phyloP scores from a whole-genome alignment of 2,888 invertebrate genomes.

The Andrena bucephala region DNA sequence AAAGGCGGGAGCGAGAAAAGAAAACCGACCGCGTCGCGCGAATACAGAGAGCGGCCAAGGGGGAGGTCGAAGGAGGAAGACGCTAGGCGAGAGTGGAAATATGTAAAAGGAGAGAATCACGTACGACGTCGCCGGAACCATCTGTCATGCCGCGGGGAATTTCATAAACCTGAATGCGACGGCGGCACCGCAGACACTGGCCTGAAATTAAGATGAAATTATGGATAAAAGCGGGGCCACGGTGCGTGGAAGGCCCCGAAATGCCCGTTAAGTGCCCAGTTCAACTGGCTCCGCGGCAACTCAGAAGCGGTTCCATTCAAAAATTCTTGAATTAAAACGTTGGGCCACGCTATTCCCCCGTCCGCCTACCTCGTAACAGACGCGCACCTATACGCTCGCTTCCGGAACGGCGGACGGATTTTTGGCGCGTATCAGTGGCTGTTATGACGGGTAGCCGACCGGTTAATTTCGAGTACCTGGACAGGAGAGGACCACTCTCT shows the following conservation, averaged over 20 bases:
- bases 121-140: slow-evolving; percentile 73
- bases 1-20: slow-evolving; percentile 72
- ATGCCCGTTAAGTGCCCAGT: slow-evolving; percentile 59
- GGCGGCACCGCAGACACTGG: slow-evolving; percentile 50
- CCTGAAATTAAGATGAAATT: slow-evolving; percentile 74
- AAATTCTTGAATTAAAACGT: slow-evolving; percentile 59
- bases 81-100: slow-evolving; percentile 42
- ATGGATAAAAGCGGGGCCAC: slow-evolving; percentile 66
- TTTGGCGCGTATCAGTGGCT: slow-evolving; percentile 52
- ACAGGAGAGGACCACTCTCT: slow-evolving; percentile 56
- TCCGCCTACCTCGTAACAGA: slow-evolving; percentile 5
- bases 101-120: slow-evolving; percentile 71
- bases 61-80: slow-evolving; percentile 11
- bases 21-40: slow-evolving; percentile 60
- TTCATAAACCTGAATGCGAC: slow-evolving; percentile 74
- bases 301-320: slow-evolving; percentile 54
- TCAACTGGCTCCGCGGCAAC: slow-evolving; percentile 26
- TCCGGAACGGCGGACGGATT: slow-evolving; percentile 61
- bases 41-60: slow-evolving; percentile 11
- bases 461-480: slow-evolving; percentile 67
- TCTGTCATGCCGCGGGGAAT: slow-evolving; percentile 74
- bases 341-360: slow-evolving; percentile 10
- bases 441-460: slow-evolving; percentile 67
- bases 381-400: slow-evolving; percentile 36
- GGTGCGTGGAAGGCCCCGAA: slow-evolving; percentile 52